Percentiles rank a stretch among this genome's conserved stretches.
Evolutionary conservation across 2,888 invertebrate genomes (phyloP).

Genomic region (Drosophila flavopinicola): DNA sequence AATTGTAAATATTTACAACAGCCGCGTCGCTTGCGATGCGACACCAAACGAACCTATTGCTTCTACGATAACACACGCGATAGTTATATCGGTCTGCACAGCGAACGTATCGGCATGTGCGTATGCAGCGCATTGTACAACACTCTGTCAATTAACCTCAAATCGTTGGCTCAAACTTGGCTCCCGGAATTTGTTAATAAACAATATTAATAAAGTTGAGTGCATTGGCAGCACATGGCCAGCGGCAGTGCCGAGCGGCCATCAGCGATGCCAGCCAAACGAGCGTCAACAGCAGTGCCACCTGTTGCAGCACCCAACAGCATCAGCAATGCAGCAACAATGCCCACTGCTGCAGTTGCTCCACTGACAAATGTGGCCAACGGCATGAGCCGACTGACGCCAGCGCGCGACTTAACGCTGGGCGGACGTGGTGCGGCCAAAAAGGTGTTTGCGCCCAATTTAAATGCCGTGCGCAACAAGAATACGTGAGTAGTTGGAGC

Average conservation of each 20-base stretch:
- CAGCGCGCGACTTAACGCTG: constrained; percentile 86
- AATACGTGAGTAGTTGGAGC: constrained; percentile 82
- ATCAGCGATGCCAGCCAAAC: constrained; percentile 54
- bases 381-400: constrained; percentile 81
- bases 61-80: constrained; percentile 1
- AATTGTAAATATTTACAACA: not conserved
- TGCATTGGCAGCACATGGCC: constrained; percentile 31
- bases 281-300: constrained; percentile 45
- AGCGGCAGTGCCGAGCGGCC: constrained; percentile 26
- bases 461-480: constrained; percentile 87
- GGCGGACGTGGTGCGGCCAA: constrained; percentile 85
- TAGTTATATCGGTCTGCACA: constrained; percentile 2
- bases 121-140: constrained; percentile 6
- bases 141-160: constrained; percentile 44
- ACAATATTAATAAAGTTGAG: constrained; percentile 2
- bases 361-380: constrained; percentile 44
- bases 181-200: constrained; percentile 7
- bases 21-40: not conserved
- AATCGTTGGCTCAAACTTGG: constrained; percentile 18
- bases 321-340: constrained; percentile 27
- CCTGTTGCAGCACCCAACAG: constrained; percentile 27
- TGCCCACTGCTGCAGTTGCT: constrained; percentile 8
- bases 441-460: constrained; percentile 87
- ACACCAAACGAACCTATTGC: not conserved
- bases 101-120: constrained; percentile 35